Conservation (phyloP, 2,797 vertebrate species). For the Cryptoprocta ferox region DNA sequence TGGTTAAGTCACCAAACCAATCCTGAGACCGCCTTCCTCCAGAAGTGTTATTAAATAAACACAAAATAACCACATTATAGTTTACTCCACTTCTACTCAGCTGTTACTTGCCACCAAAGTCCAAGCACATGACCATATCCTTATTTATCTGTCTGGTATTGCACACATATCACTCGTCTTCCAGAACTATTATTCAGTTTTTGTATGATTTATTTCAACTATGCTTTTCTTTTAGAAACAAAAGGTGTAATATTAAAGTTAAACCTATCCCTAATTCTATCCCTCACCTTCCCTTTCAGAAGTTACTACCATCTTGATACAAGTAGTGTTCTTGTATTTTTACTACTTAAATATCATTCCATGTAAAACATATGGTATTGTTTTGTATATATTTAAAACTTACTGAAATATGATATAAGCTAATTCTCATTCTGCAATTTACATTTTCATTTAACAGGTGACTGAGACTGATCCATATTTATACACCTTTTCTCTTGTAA, state of each 20-base stretch:
- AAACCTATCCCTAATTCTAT: not conserved
- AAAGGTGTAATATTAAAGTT: not conserved
- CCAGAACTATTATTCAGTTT: not conserved
- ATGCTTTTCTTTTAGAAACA: not conserved
- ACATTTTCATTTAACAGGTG: not conserved
- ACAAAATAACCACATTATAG: not conserved
- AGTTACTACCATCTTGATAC: not conserved
- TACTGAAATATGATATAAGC: not conserved
- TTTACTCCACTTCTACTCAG: not conserved
- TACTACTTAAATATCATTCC: not conserved
- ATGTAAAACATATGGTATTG: not conserved
- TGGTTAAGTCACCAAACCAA: not conserved
- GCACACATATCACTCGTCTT: not conserved
- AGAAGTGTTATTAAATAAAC: not conserved
- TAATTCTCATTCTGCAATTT: not conserved
- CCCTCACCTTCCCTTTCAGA: not conserved
- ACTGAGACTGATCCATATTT: not conserved
- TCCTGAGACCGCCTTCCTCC: not conserved
- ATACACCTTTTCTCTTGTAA: not conserved
- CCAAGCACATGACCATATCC: not conserved
- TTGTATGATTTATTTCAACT: not conserved
- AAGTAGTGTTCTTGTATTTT: not conserved
- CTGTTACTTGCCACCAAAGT: not conserved
- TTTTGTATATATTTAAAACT: not conserved
- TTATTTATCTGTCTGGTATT: not conserved